Evolutionary conservation across 2,113 vertebrate genomes (phyloP).

Genomic region (Heliornis fulica): DNA sequence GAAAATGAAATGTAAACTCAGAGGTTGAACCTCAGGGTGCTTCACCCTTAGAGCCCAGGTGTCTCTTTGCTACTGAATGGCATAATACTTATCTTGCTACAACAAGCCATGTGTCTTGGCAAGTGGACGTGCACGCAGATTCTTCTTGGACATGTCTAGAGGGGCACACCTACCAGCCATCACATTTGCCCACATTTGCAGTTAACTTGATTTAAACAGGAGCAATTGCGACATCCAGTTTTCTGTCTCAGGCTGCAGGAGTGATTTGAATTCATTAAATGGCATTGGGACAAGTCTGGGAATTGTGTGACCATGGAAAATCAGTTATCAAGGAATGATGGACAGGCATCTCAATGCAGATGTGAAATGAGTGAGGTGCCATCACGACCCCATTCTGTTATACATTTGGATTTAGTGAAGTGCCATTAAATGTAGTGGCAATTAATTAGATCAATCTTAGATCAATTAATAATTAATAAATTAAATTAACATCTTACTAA

Average conservation of each 20-base stretch:
- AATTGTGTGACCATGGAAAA: background rate
- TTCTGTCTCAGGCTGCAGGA: background rate
- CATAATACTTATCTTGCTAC: background rate
- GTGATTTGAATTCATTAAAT: background rate
- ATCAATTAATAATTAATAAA: background rate
- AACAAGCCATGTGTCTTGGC: background rate
- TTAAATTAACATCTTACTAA: background rate
- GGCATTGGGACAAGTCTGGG: background rate
- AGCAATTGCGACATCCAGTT: background rate
- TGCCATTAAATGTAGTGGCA: background rate
- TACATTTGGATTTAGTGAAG: background rate
- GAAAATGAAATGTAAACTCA: background rate
- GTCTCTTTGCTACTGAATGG: background rate
- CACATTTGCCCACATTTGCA: background rate
- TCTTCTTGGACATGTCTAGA: background rate
- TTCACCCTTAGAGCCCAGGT: background rate
- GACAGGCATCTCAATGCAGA: background rate
- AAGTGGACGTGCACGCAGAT: accelerated
- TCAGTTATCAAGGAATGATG: background rate
- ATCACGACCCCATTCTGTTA: background rate
- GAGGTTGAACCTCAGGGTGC: background rate
- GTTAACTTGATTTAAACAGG: background rate
- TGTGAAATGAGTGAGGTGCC: background rate
- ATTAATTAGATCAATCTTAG: background rate
- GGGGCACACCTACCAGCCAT: constrained; percentile 20